Evolutionary conservation across 2,797 vertebrate species (phyloP).

Genomic region (Falco cherrug): DNA sequence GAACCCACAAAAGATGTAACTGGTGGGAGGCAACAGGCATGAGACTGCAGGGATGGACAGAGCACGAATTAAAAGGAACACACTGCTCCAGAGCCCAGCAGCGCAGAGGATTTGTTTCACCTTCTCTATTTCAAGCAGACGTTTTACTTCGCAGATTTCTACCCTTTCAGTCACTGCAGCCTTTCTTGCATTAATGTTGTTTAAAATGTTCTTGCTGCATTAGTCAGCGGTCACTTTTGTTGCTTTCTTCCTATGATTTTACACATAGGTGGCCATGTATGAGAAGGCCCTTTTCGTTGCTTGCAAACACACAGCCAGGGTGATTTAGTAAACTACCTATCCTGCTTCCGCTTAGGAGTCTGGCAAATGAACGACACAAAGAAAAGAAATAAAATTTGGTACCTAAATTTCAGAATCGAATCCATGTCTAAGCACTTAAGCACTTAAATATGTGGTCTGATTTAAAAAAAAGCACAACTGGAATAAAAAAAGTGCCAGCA

Average conservation of each 20-base stretch:
- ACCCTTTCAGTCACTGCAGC: neutral
- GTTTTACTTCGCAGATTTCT: neutral
- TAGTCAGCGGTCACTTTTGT: neutral
- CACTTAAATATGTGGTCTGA: conserved; percentile 29
- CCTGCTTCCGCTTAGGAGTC: conserved; percentile 19
- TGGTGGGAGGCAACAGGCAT: neutral
- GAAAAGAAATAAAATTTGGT: neutral
- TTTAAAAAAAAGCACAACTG: neutral
- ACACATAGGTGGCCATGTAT: neutral
- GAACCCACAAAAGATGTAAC: neutral
- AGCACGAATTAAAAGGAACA: neutral
- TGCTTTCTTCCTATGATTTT: neutral
- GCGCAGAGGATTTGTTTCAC: neutral
- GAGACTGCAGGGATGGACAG: neutral
- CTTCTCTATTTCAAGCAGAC: neutral
- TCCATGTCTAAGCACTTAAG: conserved; percentile 30
- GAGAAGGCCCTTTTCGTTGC: neutral
- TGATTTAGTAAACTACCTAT: neutral
- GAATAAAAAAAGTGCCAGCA: neutral
- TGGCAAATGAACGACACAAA: neutral
- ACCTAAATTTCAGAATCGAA: conserved; percentile 29
- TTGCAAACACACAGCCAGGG: neutral
- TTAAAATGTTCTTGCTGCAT: neutral
- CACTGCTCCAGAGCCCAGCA: fast-evolving
- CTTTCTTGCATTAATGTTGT: neutral